phyloP scores from a whole-genome alignment of 2,888 invertebrate genomes.

The Plutella xylostella region DNA sequence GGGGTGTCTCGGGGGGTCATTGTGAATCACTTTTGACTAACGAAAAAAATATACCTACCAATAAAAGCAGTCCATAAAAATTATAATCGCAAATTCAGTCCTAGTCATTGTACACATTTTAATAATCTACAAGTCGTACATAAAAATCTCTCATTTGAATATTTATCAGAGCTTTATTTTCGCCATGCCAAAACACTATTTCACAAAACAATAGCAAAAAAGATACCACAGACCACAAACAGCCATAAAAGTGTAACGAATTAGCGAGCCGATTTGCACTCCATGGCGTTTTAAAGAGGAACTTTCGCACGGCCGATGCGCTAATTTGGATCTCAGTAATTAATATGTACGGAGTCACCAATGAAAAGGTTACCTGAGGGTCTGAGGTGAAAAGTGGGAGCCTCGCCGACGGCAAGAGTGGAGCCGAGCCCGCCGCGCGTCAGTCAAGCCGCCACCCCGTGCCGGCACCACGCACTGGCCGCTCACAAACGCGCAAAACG shows the following conservation, averaged over 20 bases:
- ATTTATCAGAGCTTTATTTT: too few relatives aligned
- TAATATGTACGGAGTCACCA: constrained; percentile 36
- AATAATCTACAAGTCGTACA: too few relatives aligned
- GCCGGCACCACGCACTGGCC: background rate
- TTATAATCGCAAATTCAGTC: too few relatives aligned
- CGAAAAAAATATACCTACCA: too few relatives aligned
- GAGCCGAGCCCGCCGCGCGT: background rate
- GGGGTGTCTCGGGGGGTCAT: too few relatives aligned
- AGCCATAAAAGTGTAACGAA: background rate
- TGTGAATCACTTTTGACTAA: too few relatives aligned
- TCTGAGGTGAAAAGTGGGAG: constrained; percentile 29
- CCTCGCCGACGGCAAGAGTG: constrained; percentile 19
- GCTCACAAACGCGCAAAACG: background rate
- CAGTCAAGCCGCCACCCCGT: background rate
- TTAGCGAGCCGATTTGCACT: background rate
- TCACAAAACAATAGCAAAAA: background rate
- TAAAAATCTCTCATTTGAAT: too few relatives aligned
- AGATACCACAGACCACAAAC: background rate
- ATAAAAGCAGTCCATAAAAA: too few relatives aligned
- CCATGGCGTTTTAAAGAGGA: constrained; percentile 8
- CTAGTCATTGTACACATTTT: too few relatives aligned
- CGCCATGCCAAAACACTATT: too few relatives aligned
- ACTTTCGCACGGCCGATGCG: constrained; percentile 38
- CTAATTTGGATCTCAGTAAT: constrained; percentile 57
- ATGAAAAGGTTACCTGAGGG: constrained; percentile 33